Conservation (phyloP, 1,140 invertebrate genomes). For the Scaptomyza hsui region DNA sequence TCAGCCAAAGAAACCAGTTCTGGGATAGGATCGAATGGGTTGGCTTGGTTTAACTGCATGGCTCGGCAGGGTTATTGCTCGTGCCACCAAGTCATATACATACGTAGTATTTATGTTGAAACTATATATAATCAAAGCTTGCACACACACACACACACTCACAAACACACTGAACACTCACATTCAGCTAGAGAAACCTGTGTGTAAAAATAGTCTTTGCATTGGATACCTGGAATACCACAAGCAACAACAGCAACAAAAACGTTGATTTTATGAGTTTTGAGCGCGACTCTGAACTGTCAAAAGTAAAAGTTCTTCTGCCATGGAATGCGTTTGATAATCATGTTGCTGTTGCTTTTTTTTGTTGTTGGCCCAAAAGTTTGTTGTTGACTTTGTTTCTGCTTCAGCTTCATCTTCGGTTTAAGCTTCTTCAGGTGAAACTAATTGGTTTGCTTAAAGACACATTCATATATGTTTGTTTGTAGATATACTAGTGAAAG, state of each 20-base stretch:
- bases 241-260: conserved; percentile 24
- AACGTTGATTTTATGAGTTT: conserved; percentile 29
- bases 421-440: conserved; percentile 38
- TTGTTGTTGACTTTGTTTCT: not conserved
- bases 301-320: conserved; percentile 76
- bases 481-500: conserved; percentile 7
- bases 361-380: conserved; percentile 5
- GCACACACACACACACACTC: conserved; percentile 28
- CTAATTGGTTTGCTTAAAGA: conserved; percentile 38
- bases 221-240: conserved; percentile 37
- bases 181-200: conserved; percentile 46
- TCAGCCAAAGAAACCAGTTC: conserved; percentile 60
- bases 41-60: conserved; percentile 23
- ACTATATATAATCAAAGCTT: conserved; percentile 68
- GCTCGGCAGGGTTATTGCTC: conserved; percentile 66
- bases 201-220: conserved; percentile 63
- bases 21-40: conserved; percentile 33
- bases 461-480: no score
- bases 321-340: conserved; percentile 53
- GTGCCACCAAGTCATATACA: conserved; percentile 58
- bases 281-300: conserved; percentile 42
- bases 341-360: conserved; percentile 11
- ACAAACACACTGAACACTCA: conserved; percentile 25
- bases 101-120: conserved; percentile 62
- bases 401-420: not conserved